phyloP scores from a whole-genome alignment of 64 coral and sea anemone species.

The Pocillopora verrucosa region DNA sequence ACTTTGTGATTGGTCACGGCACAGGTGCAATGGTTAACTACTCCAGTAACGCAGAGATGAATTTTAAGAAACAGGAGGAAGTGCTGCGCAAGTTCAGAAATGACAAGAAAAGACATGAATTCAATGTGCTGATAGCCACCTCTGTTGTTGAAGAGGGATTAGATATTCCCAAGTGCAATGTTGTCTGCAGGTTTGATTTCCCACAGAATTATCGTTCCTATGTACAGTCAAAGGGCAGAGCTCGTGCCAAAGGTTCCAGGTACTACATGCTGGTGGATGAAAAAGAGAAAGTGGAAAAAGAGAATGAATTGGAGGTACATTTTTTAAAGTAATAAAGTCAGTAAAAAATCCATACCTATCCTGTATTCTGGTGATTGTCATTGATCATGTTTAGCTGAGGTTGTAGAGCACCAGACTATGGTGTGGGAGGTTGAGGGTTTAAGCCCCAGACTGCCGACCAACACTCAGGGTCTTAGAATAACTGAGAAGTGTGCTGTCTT shows the following conservation, averaged over 20 bases:
- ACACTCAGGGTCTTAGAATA: no score
- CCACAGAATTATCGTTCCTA: slow-evolving; percentile 84
- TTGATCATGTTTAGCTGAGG: no score
- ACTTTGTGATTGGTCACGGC: slow-evolving; percentile 86
- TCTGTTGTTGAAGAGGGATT: slow-evolving; percentile 96
- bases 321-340: no score
- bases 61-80: slow-evolving; percentile 86
- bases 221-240: slow-evolving; percentile 91
- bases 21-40: slow-evolving; percentile 26
- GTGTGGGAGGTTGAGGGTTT: no score
- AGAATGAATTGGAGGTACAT: slow-evolving; percentile 59
- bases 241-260: slow-evolving; percentile 67
- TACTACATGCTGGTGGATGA: slow-evolving; percentile 66
- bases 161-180: slow-evolving; percentile 92
- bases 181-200: slow-evolving; percentile 92
- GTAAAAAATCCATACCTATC: no score
- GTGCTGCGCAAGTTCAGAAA: slow-evolving; percentile 61
- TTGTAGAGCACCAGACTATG: no score
- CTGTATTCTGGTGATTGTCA: no score
- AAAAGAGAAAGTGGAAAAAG: slow-evolving; percentile 3
- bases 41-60: slow-evolving; percentile 77
- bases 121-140: slow-evolving; percentile 88
- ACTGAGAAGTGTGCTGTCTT: no score
- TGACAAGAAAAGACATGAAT: slow-evolving; percentile 31
- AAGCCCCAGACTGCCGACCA: no score